phyloP scores from a whole-genome alignment of 2,888 invertebrate species.

The Agrochola circellaris region DNA sequence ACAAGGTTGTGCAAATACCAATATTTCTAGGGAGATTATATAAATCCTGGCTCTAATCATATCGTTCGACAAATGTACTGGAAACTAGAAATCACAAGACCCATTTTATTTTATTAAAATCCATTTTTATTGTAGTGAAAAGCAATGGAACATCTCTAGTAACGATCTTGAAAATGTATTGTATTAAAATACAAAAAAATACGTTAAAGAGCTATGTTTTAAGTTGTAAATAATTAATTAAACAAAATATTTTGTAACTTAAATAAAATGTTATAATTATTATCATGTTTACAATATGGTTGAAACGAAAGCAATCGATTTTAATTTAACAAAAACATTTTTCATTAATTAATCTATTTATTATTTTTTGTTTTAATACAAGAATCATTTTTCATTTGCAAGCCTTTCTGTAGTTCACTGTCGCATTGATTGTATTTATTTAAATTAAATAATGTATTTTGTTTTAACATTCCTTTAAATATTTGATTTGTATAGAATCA shows the following conservation, averaged over 20 bases:
- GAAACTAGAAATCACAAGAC: neutral
- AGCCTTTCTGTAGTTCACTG: slow-evolving; percentile 32
- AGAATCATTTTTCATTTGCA: neutral
- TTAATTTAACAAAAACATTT: neutral
- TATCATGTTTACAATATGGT: neutral
- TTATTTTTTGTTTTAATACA: slow-evolving; percentile 6
- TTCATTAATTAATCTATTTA: slow-evolving; percentile 25
- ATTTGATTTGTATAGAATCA: slow-evolving; percentile 28
- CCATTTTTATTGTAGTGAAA: neutral
- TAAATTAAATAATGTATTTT: slow-evolving; percentile 1
- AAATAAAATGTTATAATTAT: too few relatives aligned
- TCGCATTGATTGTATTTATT: slow-evolving; percentile 9
- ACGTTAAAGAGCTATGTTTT: neutral
- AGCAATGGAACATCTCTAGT: neutral
- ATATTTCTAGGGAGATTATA: neutral
- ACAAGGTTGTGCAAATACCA: too few relatives aligned
- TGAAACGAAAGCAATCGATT: neutral
- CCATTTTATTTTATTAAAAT: neutral
- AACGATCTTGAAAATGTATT: slow-evolving; percentile 13
- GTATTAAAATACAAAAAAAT: neutral
- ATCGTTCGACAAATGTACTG: neutral
- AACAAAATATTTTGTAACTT: neutral
- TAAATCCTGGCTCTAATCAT: neutral
- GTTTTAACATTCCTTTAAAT: slow-evolving; percentile 42
- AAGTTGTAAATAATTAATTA: slow-evolving; percentile 2